A percentile compares a stretch with the other conserved stretches of the same genome.
Evolutionary conservation across 2,888 invertebrate species (phyloP).

Genomic region (Eristalis arbustorum): DNA sequence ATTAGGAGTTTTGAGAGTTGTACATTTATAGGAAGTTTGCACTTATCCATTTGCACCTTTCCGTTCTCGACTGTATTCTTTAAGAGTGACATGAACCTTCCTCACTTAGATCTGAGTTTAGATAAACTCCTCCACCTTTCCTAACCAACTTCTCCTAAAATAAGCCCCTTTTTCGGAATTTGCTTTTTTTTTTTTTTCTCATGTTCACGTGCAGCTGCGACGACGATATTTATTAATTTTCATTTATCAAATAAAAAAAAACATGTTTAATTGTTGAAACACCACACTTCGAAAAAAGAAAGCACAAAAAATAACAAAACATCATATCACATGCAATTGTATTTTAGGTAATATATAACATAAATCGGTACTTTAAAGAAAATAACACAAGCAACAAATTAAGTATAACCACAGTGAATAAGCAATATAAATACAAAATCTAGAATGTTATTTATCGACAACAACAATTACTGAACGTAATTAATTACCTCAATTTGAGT

Average conservation of each 20-base stretch:
- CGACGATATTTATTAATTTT: background rate
- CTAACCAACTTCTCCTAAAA: background rate
- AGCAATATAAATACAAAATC: constrained; percentile 52
- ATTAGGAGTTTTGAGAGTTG: too few relatives aligned
- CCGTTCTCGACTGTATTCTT: too few relatives aligned
- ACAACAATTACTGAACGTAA: constrained; percentile 47
- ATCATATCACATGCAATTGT: constrained; percentile 66
- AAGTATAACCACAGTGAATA: constrained; percentile 50
- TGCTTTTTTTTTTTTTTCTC: background rate
- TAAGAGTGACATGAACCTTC: too few relatives aligned
- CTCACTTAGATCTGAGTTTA: background rate
- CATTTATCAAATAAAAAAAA: background rate
- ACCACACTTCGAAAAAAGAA: constrained; percentile 54
- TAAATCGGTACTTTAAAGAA: constrained; percentile 15
- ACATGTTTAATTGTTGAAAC: constrained; percentile 16
- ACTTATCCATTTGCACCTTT: too few relatives aligned
- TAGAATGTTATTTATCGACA: constrained; percentile 44
- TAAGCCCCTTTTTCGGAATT: background rate
- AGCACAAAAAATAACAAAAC: background rate
- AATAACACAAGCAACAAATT: background rate
- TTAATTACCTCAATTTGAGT: constrained; percentile 74
- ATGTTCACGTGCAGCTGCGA: constrained; percentile 24
- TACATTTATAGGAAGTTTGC: too few relatives aligned
- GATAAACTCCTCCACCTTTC: background rate
- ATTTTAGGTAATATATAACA: constrained; percentile 15